Evolutionary conservation across 2,797 vertebrate genomes (phyloP).

Genomic region (Bradypodion pumilum): DNA sequence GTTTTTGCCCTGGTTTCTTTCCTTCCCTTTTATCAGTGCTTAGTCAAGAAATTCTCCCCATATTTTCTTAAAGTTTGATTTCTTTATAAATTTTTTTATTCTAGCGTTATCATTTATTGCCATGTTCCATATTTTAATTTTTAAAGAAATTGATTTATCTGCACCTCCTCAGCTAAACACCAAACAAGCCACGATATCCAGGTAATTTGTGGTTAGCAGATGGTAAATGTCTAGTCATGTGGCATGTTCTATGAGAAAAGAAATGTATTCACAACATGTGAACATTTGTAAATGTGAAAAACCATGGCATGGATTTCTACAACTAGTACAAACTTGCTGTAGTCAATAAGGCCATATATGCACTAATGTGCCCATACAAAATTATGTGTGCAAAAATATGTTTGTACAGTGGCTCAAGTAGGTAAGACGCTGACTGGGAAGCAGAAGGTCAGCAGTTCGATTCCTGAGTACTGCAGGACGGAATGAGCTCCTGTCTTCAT

Average conservation of each 20-base stretch:
- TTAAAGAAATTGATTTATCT: neutral
- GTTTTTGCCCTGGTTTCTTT: too few relatives aligned
- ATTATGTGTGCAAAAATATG: neutral
- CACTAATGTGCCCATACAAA: neutral
- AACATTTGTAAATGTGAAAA: neutral
- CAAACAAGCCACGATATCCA: neutral
- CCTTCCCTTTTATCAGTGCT: too few relatives aligned
- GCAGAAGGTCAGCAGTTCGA: too few relatives aligned
- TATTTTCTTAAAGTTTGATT: too few relatives aligned
- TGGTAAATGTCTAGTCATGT: neutral
- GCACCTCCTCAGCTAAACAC: neutral
- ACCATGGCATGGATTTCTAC: neutral
- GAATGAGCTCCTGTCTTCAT: too few relatives aligned
- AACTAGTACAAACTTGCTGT: neutral
- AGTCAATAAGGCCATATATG: neutral
- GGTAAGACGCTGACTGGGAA: too few relatives aligned
- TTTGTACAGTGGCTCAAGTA: too few relatives aligned
- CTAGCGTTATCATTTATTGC: too few relatives aligned
- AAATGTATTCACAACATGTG: neutral
- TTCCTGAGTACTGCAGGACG: too few relatives aligned
- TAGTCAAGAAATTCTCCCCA: too few relatives aligned
- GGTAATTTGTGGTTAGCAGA: neutral
- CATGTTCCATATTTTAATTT: too few relatives aligned
- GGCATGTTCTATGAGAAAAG: neutral
- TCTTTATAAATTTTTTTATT: too few relatives aligned